phyloP scores from a whole-genome alignment of 2,113 vertebrate genomes.

The Dendropsophus ebraccatus region DNA sequence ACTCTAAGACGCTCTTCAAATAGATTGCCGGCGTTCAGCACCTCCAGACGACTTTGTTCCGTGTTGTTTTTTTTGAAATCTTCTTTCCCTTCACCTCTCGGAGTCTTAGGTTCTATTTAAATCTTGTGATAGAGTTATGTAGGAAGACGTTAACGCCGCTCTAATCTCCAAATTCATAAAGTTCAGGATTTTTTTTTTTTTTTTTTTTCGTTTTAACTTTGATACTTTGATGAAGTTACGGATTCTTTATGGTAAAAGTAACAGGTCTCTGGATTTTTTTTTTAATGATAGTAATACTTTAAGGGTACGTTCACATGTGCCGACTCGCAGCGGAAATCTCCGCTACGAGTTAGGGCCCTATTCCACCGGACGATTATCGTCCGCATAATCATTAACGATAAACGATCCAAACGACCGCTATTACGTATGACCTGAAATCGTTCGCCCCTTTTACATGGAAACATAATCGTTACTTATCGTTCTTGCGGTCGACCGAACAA shows the following conservation, averaged over 20 bases:
- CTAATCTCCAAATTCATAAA: background rate
- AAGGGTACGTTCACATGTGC: too few relatives aligned
- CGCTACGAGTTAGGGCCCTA: too few relatives aligned
- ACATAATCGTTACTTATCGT: too few relatives aligned
- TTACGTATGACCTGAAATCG: too few relatives aligned
- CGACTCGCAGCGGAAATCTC: too few relatives aligned
- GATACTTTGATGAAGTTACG: background rate
- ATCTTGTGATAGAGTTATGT: background rate
- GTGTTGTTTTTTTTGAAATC: slow-evolving; percentile 5
- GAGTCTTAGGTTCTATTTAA: background rate
- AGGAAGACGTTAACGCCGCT: background rate
- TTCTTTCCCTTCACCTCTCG: background rate
- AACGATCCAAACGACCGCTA: too few relatives aligned
- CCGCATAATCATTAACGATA: too few relatives aligned
- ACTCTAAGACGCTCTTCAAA: background rate
- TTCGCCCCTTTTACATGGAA: too few relatives aligned
- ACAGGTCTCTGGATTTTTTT: too few relatives aligned
- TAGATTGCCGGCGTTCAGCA: background rate
- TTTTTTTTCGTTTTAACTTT: background rate
- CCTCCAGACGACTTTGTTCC: slow-evolving; percentile 10
- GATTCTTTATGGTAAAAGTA: background rate
- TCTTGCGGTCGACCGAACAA: too few relatives aligned
- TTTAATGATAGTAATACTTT: too few relatives aligned
- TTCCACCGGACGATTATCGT: too few relatives aligned
- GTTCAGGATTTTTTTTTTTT: background rate